These are phyloP conservation scores for Hycleus phaleratus DNA, from an alignment of 1,140 invertebrate genomes.

Conservation along the genomic window DNA sequence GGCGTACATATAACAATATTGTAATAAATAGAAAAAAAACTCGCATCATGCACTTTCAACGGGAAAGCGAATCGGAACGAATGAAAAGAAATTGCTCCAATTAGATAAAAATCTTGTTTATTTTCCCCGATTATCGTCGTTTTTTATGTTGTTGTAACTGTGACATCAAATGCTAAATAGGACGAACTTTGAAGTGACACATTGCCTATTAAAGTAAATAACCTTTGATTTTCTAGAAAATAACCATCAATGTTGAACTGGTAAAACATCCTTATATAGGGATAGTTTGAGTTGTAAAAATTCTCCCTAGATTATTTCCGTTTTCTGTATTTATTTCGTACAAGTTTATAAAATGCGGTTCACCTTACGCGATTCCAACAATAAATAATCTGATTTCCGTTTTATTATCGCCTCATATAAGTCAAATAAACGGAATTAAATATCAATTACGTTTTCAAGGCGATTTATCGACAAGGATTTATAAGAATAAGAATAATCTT, in stretches of 20 bases:
- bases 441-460: conserved; percentile 1
- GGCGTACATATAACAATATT: background rate
- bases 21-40: no score
- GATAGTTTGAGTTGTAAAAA: no score
- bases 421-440: background rate
- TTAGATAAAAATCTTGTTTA: background rate
- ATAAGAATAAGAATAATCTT: no score
- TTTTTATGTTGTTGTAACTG: background rate
- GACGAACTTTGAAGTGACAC: background rate
- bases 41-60: conserved; percentile 12
- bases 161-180: conserved; percentile 1
- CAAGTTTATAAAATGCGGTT: background rate
- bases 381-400: conserved; percentile 2
- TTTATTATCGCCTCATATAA: conserved; percentile 1
- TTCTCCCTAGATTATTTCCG: no score
- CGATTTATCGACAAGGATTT: background rate
- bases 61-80: conserved; percentile 11
- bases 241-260: conserved; percentile 1
- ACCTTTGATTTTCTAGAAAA: background rate
- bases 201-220: background rate
- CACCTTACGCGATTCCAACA: conserved; percentile 5
- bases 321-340: no score
- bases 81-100: conserved; percentile 11
- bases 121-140: no score
- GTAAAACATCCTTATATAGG: background rate